Conservation (phyloP, 2,113 vertebrate species). For the Arothron firmamentum region DNA sequence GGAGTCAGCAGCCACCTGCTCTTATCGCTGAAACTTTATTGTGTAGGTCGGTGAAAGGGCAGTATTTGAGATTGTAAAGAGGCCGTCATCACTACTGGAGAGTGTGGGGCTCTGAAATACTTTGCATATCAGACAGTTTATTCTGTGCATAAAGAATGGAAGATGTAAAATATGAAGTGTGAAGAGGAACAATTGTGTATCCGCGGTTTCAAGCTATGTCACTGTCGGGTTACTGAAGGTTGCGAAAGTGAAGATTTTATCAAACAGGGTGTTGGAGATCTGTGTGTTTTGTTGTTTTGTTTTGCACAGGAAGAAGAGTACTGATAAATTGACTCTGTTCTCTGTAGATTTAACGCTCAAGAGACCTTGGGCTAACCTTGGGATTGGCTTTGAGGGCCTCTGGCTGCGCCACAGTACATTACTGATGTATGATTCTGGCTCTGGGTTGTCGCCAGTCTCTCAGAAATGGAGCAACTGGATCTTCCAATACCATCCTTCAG, state of each 20-base stretch:
- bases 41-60: conserved; percentile 4
- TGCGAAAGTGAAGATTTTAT: conserved; percentile 12
- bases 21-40: not conserved
- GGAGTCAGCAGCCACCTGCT: conserved; percentile 1
- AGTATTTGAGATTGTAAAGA: not conserved
- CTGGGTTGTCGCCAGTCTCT: not conserved
- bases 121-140: conserved; percentile 56
- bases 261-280: conserved; percentile 45
- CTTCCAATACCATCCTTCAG: conserved; percentile 6
- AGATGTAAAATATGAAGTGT: conserved; percentile 23
- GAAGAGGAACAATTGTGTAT: conserved; percentile 16
- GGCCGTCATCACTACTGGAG: conserved; percentile 2
- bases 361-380: not conserved
- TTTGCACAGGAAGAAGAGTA: conserved; percentile 39
- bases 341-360: conserved; percentile 4
- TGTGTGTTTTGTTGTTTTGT: conserved; percentile 5
- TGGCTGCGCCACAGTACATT: not conserved
- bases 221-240: conserved; percentile 10
- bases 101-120: conserved; percentile 20
- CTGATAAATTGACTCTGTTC: not conserved
- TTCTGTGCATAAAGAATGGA: conserved; percentile 31
- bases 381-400: too few species aligned
- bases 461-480: conserved; percentile 42
- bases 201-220: conserved; percentile 33
- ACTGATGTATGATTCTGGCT: not conserved